Evolutionary conservation across 2,797 vertebrate genomes (phyloP).

Genomic region (Emydoidea blandingii): DNA sequence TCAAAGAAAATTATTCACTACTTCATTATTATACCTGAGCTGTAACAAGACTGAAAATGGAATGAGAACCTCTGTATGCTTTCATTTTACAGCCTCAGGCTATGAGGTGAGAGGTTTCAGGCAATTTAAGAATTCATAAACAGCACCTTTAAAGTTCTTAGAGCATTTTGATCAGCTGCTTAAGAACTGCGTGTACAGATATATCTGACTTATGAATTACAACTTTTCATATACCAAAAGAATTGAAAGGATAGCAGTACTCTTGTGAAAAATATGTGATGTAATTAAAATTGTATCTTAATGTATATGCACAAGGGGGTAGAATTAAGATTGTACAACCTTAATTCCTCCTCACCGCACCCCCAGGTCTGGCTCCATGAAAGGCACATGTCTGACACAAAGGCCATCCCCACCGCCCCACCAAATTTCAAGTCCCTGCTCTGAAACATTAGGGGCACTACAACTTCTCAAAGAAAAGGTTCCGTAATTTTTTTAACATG

Average conservation of each 20-base stretch:
- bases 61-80: neutral
- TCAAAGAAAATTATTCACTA: neutral
- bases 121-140: neutral
- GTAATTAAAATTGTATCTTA: neutral
- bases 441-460: no score
- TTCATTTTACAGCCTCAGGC: neutral
- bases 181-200: neutral
- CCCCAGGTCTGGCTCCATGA: no score
- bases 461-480: no score
- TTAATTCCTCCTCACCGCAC: neutral
- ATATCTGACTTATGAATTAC: neutral
- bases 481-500: no score
- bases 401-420: no score
- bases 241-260: neutral
- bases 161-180: neutral
- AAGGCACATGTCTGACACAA: no score
- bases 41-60: neutral
- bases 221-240: neutral
- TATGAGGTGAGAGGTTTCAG: neutral
- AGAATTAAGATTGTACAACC: neutral
- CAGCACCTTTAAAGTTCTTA: neutral
- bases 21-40: neutral
- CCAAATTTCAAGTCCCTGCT: no score
- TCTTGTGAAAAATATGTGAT: neutral
- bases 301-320: neutral